Percentiles rank a stretch among this genome's conserved stretches.
phyloP scores from a whole-genome alignment of 2,888 invertebrate genomes.

The Drosophila neonasuta region DNA sequence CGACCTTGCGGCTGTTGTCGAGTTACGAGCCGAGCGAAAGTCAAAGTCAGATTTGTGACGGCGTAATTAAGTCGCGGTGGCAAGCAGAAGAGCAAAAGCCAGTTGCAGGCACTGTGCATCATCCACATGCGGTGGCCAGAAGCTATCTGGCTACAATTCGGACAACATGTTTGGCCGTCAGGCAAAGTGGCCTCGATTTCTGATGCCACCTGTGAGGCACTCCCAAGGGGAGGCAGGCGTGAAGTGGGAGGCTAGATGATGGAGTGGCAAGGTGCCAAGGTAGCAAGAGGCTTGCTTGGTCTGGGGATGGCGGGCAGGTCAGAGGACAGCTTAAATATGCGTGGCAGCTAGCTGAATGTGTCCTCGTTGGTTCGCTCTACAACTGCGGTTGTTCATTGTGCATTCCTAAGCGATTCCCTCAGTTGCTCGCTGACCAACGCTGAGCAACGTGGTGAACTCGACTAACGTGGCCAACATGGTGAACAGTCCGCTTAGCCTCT shows the following conservation, averaged over 20 bases:
- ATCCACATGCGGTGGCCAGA: conserved; percentile 12
- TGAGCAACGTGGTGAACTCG: conserved; percentile 9
- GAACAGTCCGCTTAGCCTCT: neutral
- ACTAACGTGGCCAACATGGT: neutral
- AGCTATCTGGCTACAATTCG: conserved; percentile 7
- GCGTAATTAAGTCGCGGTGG: conserved; percentile 11
- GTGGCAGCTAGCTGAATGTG: conserved; percentile 33
- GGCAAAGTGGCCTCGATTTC: conserved; percentile 32
- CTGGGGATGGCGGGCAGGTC: neutral
- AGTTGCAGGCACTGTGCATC: neutral
- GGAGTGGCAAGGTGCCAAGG: neutral
- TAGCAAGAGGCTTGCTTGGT: neutral
- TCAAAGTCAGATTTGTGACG: conserved; percentile 26
- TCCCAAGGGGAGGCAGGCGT: neutral
- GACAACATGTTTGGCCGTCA: conserved; percentile 16
- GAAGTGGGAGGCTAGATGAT: neutral
- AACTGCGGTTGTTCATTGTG: conserved; percentile 26
- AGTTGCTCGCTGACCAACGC: conserved; percentile 19
- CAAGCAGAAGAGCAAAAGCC: neutral
- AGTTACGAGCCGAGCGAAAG: neutral
- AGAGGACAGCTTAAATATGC: conserved; percentile 48
- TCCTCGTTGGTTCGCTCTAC: conserved; percentile 9
- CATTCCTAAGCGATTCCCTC: conserved; percentile 44
- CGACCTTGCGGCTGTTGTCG: neutral
- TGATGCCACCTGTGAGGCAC: conserved; percentile 28